These are phyloP conservation scores for Perithous albicinctus DNA, from an alignment of 2,888 invertebrate genomes.

Conservation along the genomic window DNA sequence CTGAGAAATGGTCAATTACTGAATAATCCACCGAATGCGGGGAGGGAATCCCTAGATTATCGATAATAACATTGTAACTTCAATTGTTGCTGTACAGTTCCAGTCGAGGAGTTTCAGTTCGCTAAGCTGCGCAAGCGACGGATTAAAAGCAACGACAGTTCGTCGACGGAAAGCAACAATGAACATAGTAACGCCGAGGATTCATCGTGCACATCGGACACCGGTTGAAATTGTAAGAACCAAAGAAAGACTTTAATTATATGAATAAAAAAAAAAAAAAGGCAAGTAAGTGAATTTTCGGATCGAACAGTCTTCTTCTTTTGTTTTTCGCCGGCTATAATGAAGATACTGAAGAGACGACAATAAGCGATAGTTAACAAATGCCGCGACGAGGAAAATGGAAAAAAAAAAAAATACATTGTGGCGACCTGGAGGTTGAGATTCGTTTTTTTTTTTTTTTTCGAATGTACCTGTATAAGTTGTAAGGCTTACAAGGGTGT, in stretches of 20 bases:
- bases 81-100: conserved; percentile 78
- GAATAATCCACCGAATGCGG: conserved; percentile 5
- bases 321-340: not conserved
- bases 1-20: conserved; percentile 3
- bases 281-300: conserved; percentile 17
- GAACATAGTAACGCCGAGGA: conserved; percentile 82
- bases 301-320: not conserved
- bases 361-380: conserved; percentile 53
- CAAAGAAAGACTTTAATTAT: conserved; percentile 8
- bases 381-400: not conserved
- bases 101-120: conserved; percentile 84
- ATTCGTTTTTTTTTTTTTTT: conserved; percentile 38
- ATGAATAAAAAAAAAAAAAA: not conserved
- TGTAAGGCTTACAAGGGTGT: conserved; percentile 47
- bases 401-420: not conserved
- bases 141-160: conserved; percentile 83
- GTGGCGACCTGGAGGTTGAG: conserved; percentile 12
- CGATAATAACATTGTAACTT: conserved; percentile 44
- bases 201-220: conserved; percentile 82
- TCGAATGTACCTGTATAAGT: conserved; percentile 55
- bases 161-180: conserved; percentile 83
- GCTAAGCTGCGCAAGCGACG: conserved; percentile 82
- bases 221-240: conserved; percentile 72
- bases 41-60: conserved; percentile 9
- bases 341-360: conserved; percentile 27